phyloP scores from a whole-genome alignment of 2,113 vertebrate species.

The Tyrannus savana region DNA sequence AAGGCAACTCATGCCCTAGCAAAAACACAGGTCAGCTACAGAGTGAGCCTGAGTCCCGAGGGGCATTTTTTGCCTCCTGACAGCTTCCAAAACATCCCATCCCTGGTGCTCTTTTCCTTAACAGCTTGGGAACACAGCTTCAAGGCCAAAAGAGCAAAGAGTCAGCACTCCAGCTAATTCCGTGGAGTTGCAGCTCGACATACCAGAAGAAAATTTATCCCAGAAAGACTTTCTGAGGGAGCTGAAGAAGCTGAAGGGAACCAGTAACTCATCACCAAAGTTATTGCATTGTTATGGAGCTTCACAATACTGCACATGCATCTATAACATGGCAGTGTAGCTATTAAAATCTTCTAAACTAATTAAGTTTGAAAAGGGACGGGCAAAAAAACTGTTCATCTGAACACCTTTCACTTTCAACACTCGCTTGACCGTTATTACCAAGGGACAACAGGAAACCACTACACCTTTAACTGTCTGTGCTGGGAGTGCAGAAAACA shows the following conservation, averaged over 20 bases:
- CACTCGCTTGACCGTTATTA: neutral
- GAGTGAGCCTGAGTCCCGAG: neutral
- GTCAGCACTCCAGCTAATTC: neutral
- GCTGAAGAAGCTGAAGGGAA: neutral
- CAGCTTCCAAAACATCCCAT: neutral
- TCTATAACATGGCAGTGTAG: neutral
- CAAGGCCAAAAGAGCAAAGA: neutral
- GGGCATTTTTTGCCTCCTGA: neutral
- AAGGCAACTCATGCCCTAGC: neutral
- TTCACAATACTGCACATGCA: neutral
- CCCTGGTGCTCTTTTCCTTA: neutral
- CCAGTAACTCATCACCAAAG: neutral
- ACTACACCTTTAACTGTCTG: neutral
- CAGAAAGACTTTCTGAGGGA: neutral
- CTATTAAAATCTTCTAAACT: neutral
- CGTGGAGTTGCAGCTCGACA: neutral
- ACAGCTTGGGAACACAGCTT: neutral
- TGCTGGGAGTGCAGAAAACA: neutral
- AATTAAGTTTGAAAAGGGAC: neutral
- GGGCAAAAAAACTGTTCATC: neutral
- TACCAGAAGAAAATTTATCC: neutral
- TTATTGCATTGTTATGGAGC: accelerated
- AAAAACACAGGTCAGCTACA: neutral
- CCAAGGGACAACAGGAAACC: neutral
- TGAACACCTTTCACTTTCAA: neutral